phyloP scores from a whole-genome alignment of 2,888 invertebrate species.

The Xestia rhomboidea region DNA sequence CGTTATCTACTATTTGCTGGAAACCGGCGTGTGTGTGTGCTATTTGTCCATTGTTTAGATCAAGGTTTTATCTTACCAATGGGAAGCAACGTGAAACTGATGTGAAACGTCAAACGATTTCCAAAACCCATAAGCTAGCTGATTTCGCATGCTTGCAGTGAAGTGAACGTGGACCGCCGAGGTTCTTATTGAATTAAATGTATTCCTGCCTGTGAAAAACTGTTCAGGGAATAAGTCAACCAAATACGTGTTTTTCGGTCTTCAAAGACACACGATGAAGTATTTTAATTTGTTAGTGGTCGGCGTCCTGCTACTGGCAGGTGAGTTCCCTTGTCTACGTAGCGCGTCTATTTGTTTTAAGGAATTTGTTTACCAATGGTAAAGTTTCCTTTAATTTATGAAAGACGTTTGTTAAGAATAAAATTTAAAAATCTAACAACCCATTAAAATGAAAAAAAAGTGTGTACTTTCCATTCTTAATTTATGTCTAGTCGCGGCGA shows the following conservation, averaged over 20 bases:
- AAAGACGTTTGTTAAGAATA: conserved; percentile 21
- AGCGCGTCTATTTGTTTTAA: conserved; percentile 40
- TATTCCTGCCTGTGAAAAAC: conserved; percentile 29
- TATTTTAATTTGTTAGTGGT: conserved; percentile 81
- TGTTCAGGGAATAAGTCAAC: conserved; percentile 23
- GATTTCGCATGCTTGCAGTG: not conserved
- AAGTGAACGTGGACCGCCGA: conserved; percentile 20
- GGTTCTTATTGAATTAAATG: conserved; percentile 43
- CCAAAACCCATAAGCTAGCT: conserved; percentile 20
- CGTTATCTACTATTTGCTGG: conserved; percentile 78
- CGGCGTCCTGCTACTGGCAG: conserved; percentile 83
- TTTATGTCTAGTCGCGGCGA: conserved; percentile 1
- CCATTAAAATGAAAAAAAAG: not conserved
- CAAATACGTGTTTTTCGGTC: conserved; percentile 20
- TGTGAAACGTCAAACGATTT: conserved; percentile 43
- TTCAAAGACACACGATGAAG: conserved; percentile 78
- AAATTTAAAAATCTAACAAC: not conserved
- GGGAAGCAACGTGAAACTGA: conserved; percentile 20
- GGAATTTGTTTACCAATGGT: conserved; percentile 12
- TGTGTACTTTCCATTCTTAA: conserved; percentile 44
- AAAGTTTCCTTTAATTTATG: conserved; percentile 23
- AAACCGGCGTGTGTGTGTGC: conserved; percentile 75
- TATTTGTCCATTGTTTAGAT: conserved; percentile 69
- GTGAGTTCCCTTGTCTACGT: conserved; percentile 78
- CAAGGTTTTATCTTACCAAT: conserved; percentile 22